Evolutionary conservation across 2,113 vertebrate species (phyloP).

Genomic region (Thamnophis sirtalis): DNA sequence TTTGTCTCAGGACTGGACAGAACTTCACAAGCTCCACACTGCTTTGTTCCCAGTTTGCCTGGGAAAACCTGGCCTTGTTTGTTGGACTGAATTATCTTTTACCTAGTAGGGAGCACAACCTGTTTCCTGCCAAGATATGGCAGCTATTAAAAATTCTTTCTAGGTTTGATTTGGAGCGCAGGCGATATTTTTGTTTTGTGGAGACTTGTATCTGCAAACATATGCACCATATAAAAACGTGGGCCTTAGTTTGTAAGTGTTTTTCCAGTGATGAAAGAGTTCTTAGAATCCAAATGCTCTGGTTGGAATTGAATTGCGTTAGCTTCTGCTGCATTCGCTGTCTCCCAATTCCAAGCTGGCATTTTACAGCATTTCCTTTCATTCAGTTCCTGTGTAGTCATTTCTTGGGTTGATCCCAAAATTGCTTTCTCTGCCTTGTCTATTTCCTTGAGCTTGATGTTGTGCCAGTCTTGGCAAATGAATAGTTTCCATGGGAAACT

Average conservation of each 20-base stretch:
- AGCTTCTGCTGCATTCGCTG: constrained; percentile 17
- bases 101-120: neutral
- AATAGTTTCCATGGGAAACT: constrained; percentile 60
- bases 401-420: constrained; percentile 65
- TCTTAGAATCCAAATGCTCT: constrained; percentile 16
- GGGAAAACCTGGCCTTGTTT: constrained; percentile 35
- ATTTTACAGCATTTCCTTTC: constrained; percentile 46
- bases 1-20: neutral
- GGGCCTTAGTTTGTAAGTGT: neutral
- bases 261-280: constrained; percentile 34
- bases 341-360: constrained; percentile 32
- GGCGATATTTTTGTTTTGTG: constrained; percentile 22
- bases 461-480: constrained; percentile 61
- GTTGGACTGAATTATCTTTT: constrained; percentile 30
- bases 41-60: constrained; percentile 35
- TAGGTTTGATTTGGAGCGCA: constrained; percentile 17
- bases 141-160: constrained; percentile 9
- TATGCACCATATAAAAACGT: constrained; percentile 13
- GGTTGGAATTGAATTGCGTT: constrained; percentile 27
- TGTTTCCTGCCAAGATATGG: constrained; percentile 30
- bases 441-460: constrained; percentile 58
- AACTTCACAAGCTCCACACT: constrained; percentile 16
- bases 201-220: neutral
- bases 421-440: constrained; percentile 51
- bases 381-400: constrained; percentile 62